phyloP scores from a whole-genome alignment of 2,797 vertebrate species.

The Karalla daura region DNA sequence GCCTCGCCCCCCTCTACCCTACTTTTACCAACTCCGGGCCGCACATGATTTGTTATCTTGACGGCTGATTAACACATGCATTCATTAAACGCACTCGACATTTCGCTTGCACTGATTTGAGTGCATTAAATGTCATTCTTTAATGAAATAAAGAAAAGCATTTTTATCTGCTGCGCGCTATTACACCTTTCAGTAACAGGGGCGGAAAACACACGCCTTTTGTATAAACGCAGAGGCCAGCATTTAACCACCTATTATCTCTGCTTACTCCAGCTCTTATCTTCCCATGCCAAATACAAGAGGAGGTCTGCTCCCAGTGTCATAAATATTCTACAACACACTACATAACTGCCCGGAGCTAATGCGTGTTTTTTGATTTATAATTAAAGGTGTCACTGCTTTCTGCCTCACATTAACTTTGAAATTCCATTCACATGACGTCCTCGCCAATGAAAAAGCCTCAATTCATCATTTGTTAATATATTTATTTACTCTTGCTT shows the following conservation, averaged over 20 bases:
- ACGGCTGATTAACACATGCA: neutral
- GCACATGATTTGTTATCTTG: slow-evolving; percentile 1
- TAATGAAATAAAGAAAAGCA: neutral
- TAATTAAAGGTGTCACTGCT: neutral
- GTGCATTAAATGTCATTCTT: neutral
- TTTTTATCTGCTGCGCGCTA: neutral
- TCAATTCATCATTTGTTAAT: neutral
- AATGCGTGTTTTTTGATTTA: slow-evolving; percentile 4
- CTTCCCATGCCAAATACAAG: neutral
- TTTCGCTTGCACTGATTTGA: neutral
- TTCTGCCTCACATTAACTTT: neutral
- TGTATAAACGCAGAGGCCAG: neutral
- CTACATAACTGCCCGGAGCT: neutral
- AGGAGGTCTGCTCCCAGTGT: neutral
- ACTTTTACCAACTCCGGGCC: neutral
- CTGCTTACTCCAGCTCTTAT: neutral
- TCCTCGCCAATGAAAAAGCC: neutral
- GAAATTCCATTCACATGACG: neutral
- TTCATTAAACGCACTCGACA: neutral
- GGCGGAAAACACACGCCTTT: slow-evolving; percentile 21
- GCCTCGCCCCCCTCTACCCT: neutral
- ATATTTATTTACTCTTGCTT: neutral
- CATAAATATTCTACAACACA: neutral
- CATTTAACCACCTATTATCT: neutral
- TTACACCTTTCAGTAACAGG: neutral